phyloP scores from a whole-genome alignment of 2,888 invertebrate genomes.

The Notocelia uddmanniana region DNA sequence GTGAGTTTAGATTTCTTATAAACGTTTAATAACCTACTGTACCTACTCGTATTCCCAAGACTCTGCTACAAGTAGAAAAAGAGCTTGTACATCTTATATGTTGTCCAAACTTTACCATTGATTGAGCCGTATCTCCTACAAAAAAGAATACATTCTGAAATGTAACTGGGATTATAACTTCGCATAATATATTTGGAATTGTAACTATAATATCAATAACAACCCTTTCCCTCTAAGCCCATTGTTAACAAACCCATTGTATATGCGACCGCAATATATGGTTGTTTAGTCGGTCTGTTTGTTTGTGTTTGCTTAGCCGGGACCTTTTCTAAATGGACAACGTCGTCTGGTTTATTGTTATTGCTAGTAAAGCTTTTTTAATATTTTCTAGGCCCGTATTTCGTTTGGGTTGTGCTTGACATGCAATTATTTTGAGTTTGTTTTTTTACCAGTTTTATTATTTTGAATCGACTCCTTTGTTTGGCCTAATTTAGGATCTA shows the following conservation, averaged over 20 bases:
- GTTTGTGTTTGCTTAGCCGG: slow-evolving; percentile 61
- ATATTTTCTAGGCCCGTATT: slow-evolving; percentile 51
- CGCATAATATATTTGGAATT: slow-evolving; percentile 35
- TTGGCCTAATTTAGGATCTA: background rate
- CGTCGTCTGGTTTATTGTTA: slow-evolving; percentile 48
- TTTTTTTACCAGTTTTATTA: slow-evolving; percentile 45
- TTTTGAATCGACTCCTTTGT: slow-evolving; percentile 31
- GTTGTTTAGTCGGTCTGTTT: slow-evolving; percentile 55
- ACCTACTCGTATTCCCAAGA: background rate
- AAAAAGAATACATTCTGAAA: background rate
- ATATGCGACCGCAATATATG: slow-evolving; percentile 59
- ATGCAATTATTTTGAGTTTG: slow-evolving; percentile 43
- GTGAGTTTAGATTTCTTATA: too few relatives aligned
- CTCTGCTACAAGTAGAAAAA: background rate
- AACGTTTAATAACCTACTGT: too few relatives aligned
- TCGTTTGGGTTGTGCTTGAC: slow-evolving; percentile 21
- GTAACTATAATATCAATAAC: slow-evolving; percentile 48
- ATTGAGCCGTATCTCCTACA: background rate
- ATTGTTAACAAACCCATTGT: slow-evolving; percentile 65
- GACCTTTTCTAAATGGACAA: slow-evolving; percentile 61
- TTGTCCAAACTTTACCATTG: background rate
- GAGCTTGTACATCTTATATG: background rate
- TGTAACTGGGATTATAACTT: slow-evolving; percentile 36
- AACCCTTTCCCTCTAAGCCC: slow-evolving; percentile 57
- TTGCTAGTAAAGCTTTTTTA: slow-evolving; percentile 52